These are phyloP conservation scores for Pangasianodon hypophthalmus DNA, from an alignment of 2,113 vertebrate species.

Conservation along the genomic window DNA sequence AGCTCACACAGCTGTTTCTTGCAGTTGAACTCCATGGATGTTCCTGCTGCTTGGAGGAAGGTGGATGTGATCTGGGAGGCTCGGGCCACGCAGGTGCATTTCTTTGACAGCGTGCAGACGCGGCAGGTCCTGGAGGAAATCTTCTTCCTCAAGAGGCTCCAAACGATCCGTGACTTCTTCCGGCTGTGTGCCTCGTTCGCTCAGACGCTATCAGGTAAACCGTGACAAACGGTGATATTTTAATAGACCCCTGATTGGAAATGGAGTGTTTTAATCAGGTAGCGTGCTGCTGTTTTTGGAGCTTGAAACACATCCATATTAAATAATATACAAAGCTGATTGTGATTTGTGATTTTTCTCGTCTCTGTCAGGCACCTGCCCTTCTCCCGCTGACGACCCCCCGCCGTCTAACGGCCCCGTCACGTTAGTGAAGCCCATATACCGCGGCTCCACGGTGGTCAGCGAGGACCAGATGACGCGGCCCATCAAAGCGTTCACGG, in stretches of 20 bases:
- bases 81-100: slow-evolving; percentile 86
- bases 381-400: slow-evolving; percentile 77
- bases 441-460: slow-evolving; percentile 84
- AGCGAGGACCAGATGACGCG: slow-evolving; percentile 97
- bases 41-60: slow-evolving; percentile 91
- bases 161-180: slow-evolving; percentile 96
- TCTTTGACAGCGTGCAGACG: slow-evolving; percentile 86
- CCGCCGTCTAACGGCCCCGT: slow-evolving; percentile 87
- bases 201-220: slow-evolving; percentile 89
- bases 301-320: neutral
- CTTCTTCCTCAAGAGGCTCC: slow-evolving; percentile 95
- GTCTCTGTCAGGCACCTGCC: slow-evolving; percentile 61
- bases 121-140: slow-evolving; percentile 91
- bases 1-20: neutral
- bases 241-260: neutral
- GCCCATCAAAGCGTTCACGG: slow-evolving; percentile 95
- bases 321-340: neutral
- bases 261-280: neutral
- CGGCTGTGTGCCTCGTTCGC: slow-evolving; percentile 90
- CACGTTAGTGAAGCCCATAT: slow-evolving; percentile 83
- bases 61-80: slow-evolving; percentile 93
- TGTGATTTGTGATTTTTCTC: neutral
- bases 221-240: neutral
- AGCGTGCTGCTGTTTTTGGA: neutral
- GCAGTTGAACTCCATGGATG: slow-evolving; percentile 92